Conservation (phyloP, 2,113 vertebrate species). For the Myotis brandtii region DNA sequence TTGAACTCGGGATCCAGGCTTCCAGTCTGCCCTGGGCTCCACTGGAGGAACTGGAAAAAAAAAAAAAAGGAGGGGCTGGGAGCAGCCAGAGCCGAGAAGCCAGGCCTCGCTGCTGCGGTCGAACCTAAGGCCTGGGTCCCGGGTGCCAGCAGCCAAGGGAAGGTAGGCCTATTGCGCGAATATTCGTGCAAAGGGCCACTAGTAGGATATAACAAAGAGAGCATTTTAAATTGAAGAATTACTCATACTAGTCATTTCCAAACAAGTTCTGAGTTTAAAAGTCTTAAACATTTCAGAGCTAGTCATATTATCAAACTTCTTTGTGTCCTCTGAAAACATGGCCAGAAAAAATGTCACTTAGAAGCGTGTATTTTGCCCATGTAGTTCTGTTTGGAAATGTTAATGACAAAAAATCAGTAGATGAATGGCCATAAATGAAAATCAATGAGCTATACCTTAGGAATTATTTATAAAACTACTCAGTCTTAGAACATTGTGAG, state of each 20-base stretch:
- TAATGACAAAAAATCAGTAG: neutral
- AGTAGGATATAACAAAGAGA: neutral
- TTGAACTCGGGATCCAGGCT: too few relatives aligned
- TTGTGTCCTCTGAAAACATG: neutral
- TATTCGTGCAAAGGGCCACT: too few relatives aligned
- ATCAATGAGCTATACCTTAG: neutral
- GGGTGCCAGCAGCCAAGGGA: too few relatives aligned
- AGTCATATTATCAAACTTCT: neutral
- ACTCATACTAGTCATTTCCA: constrained; percentile 16
- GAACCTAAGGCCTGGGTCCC: too few relatives aligned
- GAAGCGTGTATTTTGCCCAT: neutral
- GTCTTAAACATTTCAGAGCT: neutral
- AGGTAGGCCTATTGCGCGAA: too few relatives aligned
- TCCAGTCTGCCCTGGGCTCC: too few relatives aligned
- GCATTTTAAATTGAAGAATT: constrained; percentile 16
- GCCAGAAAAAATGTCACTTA: neutral
- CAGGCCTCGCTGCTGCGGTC: too few relatives aligned
- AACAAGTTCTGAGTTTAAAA: constrained; percentile 29
- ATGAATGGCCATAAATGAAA: neutral
- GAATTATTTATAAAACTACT: neutral
- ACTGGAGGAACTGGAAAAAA: too few relatives aligned
- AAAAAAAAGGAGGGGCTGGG: neutral
- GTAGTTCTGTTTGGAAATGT: neutral
- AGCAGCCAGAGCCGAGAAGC: too few relatives aligned
- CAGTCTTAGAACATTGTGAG: neutral